Evolutionary conservation across 2,888 invertebrate genomes (phyloP).

Genomic region (Drymonia ruficornis): DNA sequence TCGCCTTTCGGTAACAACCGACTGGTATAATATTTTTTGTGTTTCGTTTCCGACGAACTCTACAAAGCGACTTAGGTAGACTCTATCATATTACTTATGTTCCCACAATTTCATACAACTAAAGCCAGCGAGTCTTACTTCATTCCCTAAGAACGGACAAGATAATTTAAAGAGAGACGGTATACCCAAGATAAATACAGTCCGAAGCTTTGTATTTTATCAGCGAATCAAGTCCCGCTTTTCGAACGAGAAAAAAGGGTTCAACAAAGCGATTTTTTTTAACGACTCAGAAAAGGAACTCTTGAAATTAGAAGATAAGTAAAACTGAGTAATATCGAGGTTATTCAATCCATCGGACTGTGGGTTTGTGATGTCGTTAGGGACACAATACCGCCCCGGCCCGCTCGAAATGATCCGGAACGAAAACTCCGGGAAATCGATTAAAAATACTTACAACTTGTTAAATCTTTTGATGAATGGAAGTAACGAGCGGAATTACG

Average conservation of each 20-base stretch:
- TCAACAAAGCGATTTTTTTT: conserved; percentile 55
- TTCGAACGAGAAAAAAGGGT: conserved; percentile 53
- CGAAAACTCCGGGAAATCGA: conserved; percentile 71
- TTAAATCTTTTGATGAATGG: conserved; percentile 64
- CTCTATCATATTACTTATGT: background rate
- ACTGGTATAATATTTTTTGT: too few species aligned
- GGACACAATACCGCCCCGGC: conserved; percentile 58
- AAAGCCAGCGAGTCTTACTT: conserved; percentile 5
- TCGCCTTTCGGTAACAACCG: too few species aligned
- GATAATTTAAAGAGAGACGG: conserved; percentile 46
- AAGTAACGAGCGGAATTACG: conserved; percentile 43
- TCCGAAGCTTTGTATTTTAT: conserved; percentile 57
- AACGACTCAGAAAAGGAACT: conserved; percentile 44
- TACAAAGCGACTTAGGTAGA: background rate
- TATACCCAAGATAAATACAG: conserved; percentile 57
- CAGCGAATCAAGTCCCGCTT: conserved; percentile 60
- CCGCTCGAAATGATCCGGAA: conserved; percentile 68
- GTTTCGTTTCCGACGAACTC: too few species aligned
- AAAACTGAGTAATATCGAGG: conserved; percentile 58
- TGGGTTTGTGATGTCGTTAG: conserved; percentile 68
- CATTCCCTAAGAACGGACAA: conserved; percentile 41
- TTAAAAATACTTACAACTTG: conserved; percentile 73
- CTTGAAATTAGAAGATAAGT: conserved; percentile 58
- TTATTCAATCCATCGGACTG: conserved; percentile 61
- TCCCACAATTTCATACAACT: background rate